These are phyloP conservation scores for Ctenochaetus hawaiiensis DNA, from an alignment of 2,797 vertebrate species.

Conservation along the genomic window DNA sequence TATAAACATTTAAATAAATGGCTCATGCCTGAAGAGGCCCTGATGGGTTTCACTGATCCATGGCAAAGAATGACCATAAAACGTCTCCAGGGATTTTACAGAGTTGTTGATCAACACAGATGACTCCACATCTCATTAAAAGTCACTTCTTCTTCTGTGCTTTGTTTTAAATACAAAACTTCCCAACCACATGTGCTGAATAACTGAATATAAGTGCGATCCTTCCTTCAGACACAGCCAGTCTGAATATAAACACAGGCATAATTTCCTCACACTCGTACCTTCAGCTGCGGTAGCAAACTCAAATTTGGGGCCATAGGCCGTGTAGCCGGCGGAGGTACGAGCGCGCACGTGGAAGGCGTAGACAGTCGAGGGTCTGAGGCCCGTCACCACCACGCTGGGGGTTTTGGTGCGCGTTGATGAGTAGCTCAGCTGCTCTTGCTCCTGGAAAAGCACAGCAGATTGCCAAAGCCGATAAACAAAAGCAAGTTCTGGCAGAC, in stretches of 20 bases:
- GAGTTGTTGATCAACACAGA: conserved; percentile 49
- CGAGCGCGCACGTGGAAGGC: conserved; percentile 96
- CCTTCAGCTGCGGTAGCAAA: conserved; percentile 95
- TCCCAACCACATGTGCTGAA: background rate
- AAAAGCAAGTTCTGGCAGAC: conserved; percentile 31
- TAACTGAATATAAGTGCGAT: background rate
- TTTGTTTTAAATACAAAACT: conserved; percentile 19
- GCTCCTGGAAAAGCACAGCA: conserved; percentile 85
- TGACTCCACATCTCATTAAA: conserved; percentile 32
- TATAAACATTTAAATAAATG: conserved; percentile 64
- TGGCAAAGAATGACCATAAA: conserved; percentile 59
- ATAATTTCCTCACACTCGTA: conserved; percentile 68
- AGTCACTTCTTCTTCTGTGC: background rate
- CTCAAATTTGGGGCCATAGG: conserved; percentile 97
- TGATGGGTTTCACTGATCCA: conserved; percentile 68
- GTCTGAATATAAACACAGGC: conserved; percentile 1
- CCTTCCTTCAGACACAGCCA: conserved; percentile 2
- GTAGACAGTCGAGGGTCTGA: conserved; percentile 95
- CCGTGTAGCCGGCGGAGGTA: conserved; percentile 93
- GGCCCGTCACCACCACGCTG: conserved; percentile 93
- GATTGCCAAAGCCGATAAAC: conserved; percentile 31
- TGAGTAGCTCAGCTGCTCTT: conserved; percentile 97
- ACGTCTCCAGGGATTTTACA: conserved; percentile 38
- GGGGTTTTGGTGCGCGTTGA: conserved; percentile 94
- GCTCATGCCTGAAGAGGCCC: conserved; percentile 57